These are phyloP conservation scores for Callimorpha dominula DNA, from an alignment of 2,888 invertebrate species.

Conservation along the genomic window DNA sequence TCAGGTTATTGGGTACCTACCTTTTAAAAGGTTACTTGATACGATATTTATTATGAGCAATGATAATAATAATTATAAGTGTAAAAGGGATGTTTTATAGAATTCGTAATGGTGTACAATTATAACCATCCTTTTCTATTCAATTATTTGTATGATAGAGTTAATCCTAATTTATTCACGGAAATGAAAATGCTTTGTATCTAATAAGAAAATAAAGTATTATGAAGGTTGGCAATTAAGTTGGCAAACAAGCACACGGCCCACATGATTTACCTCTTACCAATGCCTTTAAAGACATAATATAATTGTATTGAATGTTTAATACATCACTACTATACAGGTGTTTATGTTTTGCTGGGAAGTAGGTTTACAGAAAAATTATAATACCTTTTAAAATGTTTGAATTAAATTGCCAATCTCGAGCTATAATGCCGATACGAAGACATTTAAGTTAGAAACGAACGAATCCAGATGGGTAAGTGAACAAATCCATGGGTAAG, in stretches of 20 bases:
- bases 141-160: neutral
- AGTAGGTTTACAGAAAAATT: no score
- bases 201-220: neutral
- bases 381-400: no score
- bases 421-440: no score
- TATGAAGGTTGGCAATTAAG: neutral
- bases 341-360: no score
- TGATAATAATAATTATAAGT: neutral
- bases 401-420: no score
- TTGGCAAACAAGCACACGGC: no score
- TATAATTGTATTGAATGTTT: no score
- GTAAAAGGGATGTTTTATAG: neutral
- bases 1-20: no score
- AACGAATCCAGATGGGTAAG: neutral
- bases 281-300: no score
- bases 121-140: neutral
- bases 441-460: no score
- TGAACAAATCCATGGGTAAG: neutral
- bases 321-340: no score
- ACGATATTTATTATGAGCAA: neutral
- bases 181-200: constrained; percentile 2
- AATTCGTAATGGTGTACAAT: neutral
- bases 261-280: no score
- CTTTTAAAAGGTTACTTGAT: neutral
- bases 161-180: neutral